Percentiles rank a stretch among this genome's conserved stretches.
Conservation (phyloP, 2,113 vertebrate genomes). For the Abramis brama region DNA sequence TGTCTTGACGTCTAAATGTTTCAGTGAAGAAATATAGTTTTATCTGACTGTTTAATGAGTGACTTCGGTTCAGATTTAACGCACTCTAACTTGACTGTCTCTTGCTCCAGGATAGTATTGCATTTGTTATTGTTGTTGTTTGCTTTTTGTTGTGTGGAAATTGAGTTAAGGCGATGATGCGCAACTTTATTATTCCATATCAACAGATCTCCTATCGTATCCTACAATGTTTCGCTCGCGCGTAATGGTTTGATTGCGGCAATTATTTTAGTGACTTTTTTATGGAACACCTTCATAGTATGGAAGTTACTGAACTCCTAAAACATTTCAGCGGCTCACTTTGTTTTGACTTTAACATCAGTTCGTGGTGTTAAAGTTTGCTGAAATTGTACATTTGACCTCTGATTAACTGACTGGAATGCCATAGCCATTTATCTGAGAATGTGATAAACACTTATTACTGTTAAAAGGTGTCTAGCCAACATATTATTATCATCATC, state of each 20-base stretch:
- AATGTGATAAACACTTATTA: background rate
- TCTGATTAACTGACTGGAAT: background rate
- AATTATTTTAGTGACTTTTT: conserved; percentile 30
- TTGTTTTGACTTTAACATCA: conserved; percentile 5
- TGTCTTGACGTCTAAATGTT: conserved; percentile 51
- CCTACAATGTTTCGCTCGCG: background rate
- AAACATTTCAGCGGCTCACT: conserved; percentile 10
- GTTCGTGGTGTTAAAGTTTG: conserved; percentile 14
- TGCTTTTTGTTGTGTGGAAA: conserved; percentile 34
- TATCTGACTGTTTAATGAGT: conserved; percentile 19
- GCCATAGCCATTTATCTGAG: background rate
- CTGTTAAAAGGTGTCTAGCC: background rate
- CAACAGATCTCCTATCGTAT: conserved; percentile 3
- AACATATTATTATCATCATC: background rate
- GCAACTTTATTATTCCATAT: conserved; percentile 30
- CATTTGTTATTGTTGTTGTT: background rate
- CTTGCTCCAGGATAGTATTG: conserved; percentile 6
- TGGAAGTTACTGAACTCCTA: conserved; percentile 2
- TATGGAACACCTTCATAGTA: background rate
- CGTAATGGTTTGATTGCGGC: conserved; percentile 23
- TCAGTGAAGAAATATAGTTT: conserved; percentile 45
- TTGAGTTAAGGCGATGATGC: conserved; percentile 16
- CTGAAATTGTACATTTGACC: background rate
- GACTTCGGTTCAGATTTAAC: conserved; percentile 2
- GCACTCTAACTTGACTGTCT: background rate